Conservation (phyloP, 2,888 invertebrate genomes). For the Alviniconcha strummeri region DNA sequence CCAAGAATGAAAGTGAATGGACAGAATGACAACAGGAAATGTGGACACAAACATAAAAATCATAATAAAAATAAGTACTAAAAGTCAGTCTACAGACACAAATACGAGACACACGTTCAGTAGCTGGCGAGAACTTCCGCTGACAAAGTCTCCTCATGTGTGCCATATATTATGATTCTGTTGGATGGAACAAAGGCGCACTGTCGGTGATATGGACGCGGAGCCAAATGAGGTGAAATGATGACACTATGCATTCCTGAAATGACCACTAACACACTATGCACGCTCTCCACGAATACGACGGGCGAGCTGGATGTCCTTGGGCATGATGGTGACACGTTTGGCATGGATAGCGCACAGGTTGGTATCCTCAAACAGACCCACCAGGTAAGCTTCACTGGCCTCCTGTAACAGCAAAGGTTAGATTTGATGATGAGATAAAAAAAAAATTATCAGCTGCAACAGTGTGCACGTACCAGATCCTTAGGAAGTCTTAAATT, state of each 20-base stretch:
- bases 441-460: no score
- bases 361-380: slow-evolving; percentile 97
- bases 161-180: neutral
- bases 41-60: neutral
- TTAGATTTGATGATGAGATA: no score
- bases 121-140: neutral
- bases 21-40: neutral
- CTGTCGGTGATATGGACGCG: neutral
- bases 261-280: slow-evolving; percentile 47
- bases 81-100: neutral
- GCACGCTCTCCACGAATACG: slow-evolving; percentile 95
- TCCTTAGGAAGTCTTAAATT: no score
- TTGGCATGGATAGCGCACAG: slow-evolving; percentile 98
- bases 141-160: neutral
- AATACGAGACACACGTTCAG: neutral
- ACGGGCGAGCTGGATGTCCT: slow-evolving; percentile 96
- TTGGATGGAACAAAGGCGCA: neutral
- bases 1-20: no score
- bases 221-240: neutral
- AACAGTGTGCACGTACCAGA: no score
- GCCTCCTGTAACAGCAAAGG: slow-evolving; percentile 59
- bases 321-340: slow-evolving; percentile 98
- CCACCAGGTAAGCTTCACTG: slow-evolving; percentile 74
- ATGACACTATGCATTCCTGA: slow-evolving; percentile 14
- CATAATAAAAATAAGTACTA: neutral